Evolutionary conservation across 2,797 vertebrate genomes (phyloP).

Genomic region (Falco biarmicus): DNA sequence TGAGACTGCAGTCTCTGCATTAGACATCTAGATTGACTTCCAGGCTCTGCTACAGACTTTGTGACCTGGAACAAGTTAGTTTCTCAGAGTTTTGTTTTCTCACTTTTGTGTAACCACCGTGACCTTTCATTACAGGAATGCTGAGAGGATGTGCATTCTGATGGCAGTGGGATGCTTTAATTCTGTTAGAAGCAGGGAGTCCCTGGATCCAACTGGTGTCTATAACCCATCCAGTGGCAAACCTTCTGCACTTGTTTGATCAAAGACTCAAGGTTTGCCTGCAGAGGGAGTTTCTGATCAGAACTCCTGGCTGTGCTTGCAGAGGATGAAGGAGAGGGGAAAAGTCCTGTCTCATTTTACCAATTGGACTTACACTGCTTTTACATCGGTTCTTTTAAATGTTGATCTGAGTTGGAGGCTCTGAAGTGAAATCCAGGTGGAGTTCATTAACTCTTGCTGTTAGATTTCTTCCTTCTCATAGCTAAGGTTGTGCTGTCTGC

Average conservation of each 20-base stretch:
- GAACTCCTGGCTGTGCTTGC: not conserved
- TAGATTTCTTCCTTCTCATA: not conserved
- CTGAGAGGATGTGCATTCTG: not conserved
- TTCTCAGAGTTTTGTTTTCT: not conserved
- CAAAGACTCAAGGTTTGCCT: not conserved
- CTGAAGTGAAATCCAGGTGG: not conserved
- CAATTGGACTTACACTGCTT: not conserved
- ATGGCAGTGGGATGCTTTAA: not conserved
- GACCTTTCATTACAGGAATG: not conserved
- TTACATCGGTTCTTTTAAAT: not conserved
- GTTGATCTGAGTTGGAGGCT: not conserved
- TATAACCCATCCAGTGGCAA: not conserved
- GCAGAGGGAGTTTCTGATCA: slow-evolving; percentile 24
- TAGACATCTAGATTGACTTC: not conserved
- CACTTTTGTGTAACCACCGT: not conserved
- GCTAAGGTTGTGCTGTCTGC: not conserved
- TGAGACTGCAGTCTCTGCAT: not conserved
- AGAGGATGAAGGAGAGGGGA: not conserved
- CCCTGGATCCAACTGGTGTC: not conserved
- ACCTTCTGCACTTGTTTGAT: not conserved
- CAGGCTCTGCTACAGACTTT: not conserved
- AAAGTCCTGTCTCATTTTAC: not conserved
- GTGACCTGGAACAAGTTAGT: not conserved
- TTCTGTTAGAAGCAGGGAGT: not conserved
- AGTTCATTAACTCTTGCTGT: not conserved